Conservation (phyloP, 2,888 invertebrate genomes). For the Teleogryllus oceanicus region DNA sequence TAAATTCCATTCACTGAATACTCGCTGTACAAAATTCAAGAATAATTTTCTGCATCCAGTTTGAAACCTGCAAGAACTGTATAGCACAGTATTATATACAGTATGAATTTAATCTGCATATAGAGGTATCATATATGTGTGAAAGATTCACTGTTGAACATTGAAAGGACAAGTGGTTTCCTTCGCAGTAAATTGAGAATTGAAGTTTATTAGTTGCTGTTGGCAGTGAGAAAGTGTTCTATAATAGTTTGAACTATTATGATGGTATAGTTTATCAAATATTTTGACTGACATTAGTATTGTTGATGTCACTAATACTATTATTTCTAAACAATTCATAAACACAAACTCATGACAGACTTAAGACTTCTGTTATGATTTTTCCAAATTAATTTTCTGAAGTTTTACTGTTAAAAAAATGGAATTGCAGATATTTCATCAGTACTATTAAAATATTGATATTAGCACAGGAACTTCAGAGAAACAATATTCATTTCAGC, state of each 20-base stretch:
- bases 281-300: neutral
- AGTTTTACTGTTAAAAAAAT: too few relatives aligned
- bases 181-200: neutral
- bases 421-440: too few relatives aligned
- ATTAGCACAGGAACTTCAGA: too few relatives aligned
- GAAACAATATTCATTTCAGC: too few relatives aligned
- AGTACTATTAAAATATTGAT: too few relatives aligned
- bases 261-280: neutral
- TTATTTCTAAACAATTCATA: too few relatives aligned
- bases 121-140: neutral
- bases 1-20: neutral
- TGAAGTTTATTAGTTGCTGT: neutral
- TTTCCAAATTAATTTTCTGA: too few relatives aligned
- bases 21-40: neutral
- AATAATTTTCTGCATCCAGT: conserved; percentile 5
- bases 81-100: conserved; percentile 9
- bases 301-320: too few relatives aligned
- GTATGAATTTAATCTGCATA: neutral
- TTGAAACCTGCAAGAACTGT: neutral
- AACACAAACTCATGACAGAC: too few relatives aligned
- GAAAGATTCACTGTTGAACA: neutral
- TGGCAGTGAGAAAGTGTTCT: neutral
- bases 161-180: neutral
- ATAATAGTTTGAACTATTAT: neutral
- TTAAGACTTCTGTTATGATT: too few relatives aligned